A percentile compares a stretch with the other conserved stretches of the same genome.
Evolutionary conservation across 2,797 vertebrate species (phyloP).

Genomic region (Odontamblyopus lacepedii): DNA sequence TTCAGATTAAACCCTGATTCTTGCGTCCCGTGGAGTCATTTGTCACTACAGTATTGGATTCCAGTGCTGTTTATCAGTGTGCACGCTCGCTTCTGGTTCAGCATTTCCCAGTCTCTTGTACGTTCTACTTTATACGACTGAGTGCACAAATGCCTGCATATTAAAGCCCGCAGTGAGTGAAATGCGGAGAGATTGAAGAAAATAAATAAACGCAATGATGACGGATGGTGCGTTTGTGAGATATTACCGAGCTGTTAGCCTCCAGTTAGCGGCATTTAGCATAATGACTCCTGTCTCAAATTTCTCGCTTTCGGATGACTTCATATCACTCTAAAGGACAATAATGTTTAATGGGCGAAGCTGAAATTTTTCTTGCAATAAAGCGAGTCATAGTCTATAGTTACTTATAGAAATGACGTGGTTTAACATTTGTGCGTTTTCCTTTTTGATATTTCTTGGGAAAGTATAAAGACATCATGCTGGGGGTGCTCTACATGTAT

Average conservation of each 20-base stretch:
- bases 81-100: constrained; percentile 13
- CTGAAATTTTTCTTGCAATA: no score
- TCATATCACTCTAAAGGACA: no score
- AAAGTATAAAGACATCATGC: no score
- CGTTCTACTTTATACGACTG: constrained; percentile 16
- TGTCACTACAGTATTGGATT: constrained; percentile 66
- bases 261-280: constrained; percentile 15
- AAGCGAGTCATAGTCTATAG: no score
- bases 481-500: no score
- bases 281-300: constrained; percentile 29
- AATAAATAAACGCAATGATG: constrained; percentile 53
- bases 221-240: constrained; percentile 50
- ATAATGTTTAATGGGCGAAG: no score
- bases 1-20: no score
- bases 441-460: no score
- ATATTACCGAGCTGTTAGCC: constrained; percentile 34
- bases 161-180: constrained; percentile 56
- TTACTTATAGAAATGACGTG: no score
- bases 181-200: constrained; percentile 33
- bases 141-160: constrained; percentile 43
- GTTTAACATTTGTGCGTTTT: no score
- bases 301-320: no score
- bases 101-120: background rate
- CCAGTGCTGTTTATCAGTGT: constrained; percentile 31
- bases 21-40: constrained; percentile 53